phyloP scores from a whole-genome alignment of 1,140 invertebrate species.

The honey bee (Apis mellifera) region Amel_HAv3.1 CM009936.2:8476001-8476500 shows the following conservation, averaged over 20 bases:
- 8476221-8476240: conserved; percentile 82
- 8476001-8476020: conserved; percentile 51
- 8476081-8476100: conserved; percentile 55
- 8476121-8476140: conserved; percentile 65
- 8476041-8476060: background rate
- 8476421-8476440: background rate
- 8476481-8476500: conserved; percentile 53
- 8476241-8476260: conserved; percentile 77
- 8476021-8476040: conserved; percentile 12
- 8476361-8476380: no score
- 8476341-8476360: conserved; percentile 78
- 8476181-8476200: conserved; percentile 82
- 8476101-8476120: conserved; percentile 60
- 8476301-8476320: conserved; percentile 85
- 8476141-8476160: conserved; percentile 59
- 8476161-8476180: conserved; percentile 52
- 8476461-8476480: conserved; percentile 80
- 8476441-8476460: conserved; percentile 78
- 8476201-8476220: conserved; percentile 87
- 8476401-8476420: background rate
- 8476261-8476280: conserved; percentile 73
- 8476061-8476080: background rate
- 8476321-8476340: conserved; percentile 85
- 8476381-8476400: background rate
- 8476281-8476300: conserved; percentile 85